Evolutionary conservation across 2,888 invertebrate genomes (phyloP).

Genomic region (Nomada flava): DNA sequence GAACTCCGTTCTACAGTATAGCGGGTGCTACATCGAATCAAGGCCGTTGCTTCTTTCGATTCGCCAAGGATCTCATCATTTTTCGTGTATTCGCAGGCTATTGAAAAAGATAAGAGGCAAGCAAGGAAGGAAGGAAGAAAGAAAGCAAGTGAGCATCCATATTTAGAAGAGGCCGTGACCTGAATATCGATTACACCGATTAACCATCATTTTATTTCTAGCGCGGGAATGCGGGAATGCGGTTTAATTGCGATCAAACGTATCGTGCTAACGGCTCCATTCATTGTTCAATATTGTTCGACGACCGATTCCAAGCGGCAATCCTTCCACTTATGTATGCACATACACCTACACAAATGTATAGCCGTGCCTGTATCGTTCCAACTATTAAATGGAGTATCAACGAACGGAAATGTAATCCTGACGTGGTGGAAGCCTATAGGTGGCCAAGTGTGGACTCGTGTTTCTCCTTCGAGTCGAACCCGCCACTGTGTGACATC

Average conservation of each 20-base stretch:
- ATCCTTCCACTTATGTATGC: background rate
- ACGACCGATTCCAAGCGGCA: background rate
- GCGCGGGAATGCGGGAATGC: slow-evolving; percentile 33
- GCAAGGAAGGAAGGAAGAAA: slow-evolving; percentile 20
- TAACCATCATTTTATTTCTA: slow-evolving; percentile 49
- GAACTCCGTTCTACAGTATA: background rate
- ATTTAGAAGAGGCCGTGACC: slow-evolving; percentile 57
- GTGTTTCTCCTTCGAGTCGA: background rate
- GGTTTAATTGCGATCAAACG: slow-evolving; percentile 33
- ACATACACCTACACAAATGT: background rate
- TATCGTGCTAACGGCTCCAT: slow-evolving; percentile 10
- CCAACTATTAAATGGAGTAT: background rate
- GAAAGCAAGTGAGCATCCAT: slow-evolving; percentile 31
- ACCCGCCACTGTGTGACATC: slow-evolving; percentile 5
- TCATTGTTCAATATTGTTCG: slow-evolving; percentile 24
- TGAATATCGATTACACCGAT: slow-evolving; percentile 52
- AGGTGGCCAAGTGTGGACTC: background rate
- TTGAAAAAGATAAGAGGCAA: background rate
- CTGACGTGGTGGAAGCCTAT: background rate
- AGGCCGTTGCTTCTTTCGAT: slow-evolving; percentile 8
- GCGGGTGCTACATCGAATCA: slow-evolving; percentile 1
- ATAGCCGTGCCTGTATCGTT: too few relatives aligned
- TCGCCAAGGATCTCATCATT: slow-evolving; percentile 9
- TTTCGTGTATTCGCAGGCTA: background rate
- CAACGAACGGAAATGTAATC: slow-evolving; percentile 13